Evolutionary conservation across 2,113 vertebrate genomes (phyloP).

Genomic region (Myocastor coypus): DNA sequence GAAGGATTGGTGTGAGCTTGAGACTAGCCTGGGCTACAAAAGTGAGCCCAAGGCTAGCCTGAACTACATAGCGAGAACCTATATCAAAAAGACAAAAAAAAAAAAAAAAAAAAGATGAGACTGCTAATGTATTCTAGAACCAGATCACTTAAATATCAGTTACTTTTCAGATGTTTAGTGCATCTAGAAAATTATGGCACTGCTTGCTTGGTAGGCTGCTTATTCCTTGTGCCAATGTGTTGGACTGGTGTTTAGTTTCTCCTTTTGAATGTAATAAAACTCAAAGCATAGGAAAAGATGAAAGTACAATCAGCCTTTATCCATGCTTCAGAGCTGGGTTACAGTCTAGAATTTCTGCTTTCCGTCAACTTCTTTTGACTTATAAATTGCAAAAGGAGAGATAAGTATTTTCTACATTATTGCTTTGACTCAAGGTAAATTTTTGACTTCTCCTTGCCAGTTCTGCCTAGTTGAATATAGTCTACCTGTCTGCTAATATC

Average conservation of each 20-base stretch:
- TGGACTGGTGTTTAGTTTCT: not conserved
- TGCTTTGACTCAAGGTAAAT: not conserved
- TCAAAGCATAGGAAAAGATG: not conserved
- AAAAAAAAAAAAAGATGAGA: too few relatives aligned
- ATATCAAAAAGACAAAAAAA: too few relatives aligned
- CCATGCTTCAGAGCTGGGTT: not conserved
- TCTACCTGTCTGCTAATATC: not conserved
- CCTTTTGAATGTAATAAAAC: conserved; percentile 20
- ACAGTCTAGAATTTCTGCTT: not conserved
- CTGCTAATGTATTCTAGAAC: conserved; percentile 62
- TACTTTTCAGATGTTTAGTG: conserved; percentile 54
- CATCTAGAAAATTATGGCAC: conserved; percentile 63
- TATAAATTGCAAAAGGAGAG: not conserved
- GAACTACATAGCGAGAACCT: too few relatives aligned
- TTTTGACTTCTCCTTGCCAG: not conserved
- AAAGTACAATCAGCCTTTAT: not conserved
- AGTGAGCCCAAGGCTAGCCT: too few relatives aligned
- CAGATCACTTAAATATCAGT: conserved; percentile 59
- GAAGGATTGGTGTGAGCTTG: too few relatives aligned
- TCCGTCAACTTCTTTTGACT: not conserved
- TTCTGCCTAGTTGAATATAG: not conserved
- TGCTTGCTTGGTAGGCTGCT: not conserved
- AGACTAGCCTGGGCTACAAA: too few relatives aligned
- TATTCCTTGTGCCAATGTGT: not conserved
- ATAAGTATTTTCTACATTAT: not conserved